These are phyloP conservation scores for Andrena bucephala DNA, from an alignment of 2,888 invertebrate species.

Conservation along the genomic window DNA sequence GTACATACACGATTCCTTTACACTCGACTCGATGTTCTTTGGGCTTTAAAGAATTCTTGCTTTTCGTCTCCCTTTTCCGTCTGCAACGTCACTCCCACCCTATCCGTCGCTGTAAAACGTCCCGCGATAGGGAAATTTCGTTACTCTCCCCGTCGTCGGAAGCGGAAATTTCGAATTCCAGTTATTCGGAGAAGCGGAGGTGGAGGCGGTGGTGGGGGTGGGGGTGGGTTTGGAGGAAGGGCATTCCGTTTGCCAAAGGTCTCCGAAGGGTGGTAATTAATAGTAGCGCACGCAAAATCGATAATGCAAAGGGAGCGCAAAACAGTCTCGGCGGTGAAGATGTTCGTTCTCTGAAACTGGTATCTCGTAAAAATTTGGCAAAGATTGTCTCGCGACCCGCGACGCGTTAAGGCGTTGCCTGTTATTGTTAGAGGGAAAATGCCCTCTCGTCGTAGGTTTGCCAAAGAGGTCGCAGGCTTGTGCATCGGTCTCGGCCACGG, in stretches of 20 bases:
- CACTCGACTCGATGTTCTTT: no score
- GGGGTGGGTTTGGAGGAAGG: no score
- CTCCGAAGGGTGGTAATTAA: neutral
- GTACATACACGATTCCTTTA: no score
- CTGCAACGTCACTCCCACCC: no score
- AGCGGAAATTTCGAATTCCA: constrained; percentile 45
- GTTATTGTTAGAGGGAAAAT: neutral
- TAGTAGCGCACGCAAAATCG: neutral
- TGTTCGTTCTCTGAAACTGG: neutral
- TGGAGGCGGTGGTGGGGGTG: neutral
- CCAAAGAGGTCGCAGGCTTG: neutral
- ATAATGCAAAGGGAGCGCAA: neutral
- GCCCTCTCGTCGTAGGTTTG: constrained; percentile 2
- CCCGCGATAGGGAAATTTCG: neutral
- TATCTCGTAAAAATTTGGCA: neutral
- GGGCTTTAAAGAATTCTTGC: no score
- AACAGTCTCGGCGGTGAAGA: neutral
- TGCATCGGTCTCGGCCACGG: constrained; percentile 4
- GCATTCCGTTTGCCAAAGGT: neutral
- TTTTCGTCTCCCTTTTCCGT: no score
- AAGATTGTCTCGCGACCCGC: constrained; percentile 14
- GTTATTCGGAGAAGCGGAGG: constrained; percentile 29
- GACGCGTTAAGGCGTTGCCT: neutral
- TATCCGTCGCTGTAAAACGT: neutral
- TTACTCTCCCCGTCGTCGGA: neutral